Percentiles rank a stretch among this genome's conserved stretches.
These are phyloP conservation scores for Procambarus virginalis DNA, from an alignment of 1,140 invertebrate species.

Conservation along the genomic window DNA sequence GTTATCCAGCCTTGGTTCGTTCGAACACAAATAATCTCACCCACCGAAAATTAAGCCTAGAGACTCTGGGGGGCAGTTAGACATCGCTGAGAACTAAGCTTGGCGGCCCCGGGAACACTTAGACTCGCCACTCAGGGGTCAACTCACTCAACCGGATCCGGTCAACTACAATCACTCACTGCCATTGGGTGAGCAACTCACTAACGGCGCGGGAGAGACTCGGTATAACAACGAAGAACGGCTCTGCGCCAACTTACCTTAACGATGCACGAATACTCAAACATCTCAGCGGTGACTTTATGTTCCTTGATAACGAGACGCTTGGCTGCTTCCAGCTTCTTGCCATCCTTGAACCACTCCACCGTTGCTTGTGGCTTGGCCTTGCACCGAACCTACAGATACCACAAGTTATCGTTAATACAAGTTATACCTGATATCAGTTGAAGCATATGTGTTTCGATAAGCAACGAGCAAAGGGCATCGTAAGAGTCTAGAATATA, in stretches of 20 bases:
- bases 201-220: no score
- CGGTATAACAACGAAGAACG: no score
- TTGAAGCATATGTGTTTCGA: no score
- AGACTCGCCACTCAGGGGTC: background rate
- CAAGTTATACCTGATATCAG: background rate
- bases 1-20: background rate
- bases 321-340: constrained; percentile 79
- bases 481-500: no score
- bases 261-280: constrained; percentile 70
- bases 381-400: constrained; percentile 64
- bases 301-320: constrained; percentile 69
- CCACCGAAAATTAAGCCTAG: no score
- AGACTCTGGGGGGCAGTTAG: no score
- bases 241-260: constrained; percentile 52
- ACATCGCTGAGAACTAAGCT: background rate
- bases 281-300: constrained; percentile 69
- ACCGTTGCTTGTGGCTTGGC: constrained; percentile 87
- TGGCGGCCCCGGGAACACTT: background rate
- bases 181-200: no score
- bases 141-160: no score
- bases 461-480: no score
- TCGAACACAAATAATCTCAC: no score
- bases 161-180: no score
- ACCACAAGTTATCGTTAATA: background rate
- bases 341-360: constrained; percentile 90